Base-by-base conservation (phyloP, 2,888 invertebrate species). In the Hypercompe scribonia region DNA sequence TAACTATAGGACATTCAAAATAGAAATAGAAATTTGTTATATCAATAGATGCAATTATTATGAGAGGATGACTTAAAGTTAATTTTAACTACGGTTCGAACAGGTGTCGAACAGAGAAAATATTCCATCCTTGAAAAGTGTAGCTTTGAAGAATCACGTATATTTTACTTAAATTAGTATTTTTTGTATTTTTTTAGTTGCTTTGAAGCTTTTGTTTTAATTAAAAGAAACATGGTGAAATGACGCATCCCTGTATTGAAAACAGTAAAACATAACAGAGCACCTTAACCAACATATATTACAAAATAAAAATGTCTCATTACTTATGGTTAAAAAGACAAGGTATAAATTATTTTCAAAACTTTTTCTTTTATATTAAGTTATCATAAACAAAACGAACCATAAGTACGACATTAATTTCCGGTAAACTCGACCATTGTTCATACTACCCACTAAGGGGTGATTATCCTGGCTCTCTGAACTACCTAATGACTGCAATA, bases 401-500 rank as follows among this genome's bases (percentile, higher is more conserved):
- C n/a, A n/a, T 68, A 69, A 73, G 36, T 61, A 61, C 65, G 11
- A 42, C 46, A 72, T 71, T 36, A 75, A 77, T 78, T 73, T 76
- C 70, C 50, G 33, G n/a, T 54, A 76, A 81, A 68, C 33, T 68
- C 66, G 33, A 68, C 72, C 54, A 36, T 46, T 69, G 64, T 39
- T 50, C 39, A 42, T 65, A 68, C 50, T 74, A 61, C 69, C 72
- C 71, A 58, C 73, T 71, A 75, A 80, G 77, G 75, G 68, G 69
- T 74, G 81, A 83, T 84, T 79, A 82, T 42, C 70, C 54, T 71
- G 65, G 77, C 73, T 70, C 50, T 72, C 78, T 80, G 78, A 82
- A 78, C 83, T 78, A 75, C 81, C 76, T 80, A 84, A 81, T 76
- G 75, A 78, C 68, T 81, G 84, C 72, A 84, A 85, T 87, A 84